A percentile compares a stretch with the other conserved stretches of the same genome.
Conservation (phyloP, 2,113 vertebrate genomes). For the Alces alces region DNA sequence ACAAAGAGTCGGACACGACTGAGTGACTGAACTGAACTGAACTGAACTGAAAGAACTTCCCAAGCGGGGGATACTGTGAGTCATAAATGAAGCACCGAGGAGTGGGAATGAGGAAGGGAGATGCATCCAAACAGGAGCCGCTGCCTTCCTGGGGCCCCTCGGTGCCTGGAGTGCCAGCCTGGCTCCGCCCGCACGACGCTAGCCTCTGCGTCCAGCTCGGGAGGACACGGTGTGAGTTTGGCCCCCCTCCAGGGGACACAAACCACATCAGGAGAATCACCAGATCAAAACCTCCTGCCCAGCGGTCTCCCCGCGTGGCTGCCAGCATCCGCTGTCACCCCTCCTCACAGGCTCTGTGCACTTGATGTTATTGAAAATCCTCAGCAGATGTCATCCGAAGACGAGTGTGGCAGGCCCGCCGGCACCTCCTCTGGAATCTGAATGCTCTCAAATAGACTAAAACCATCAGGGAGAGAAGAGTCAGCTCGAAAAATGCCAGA, state of each 20-base stretch:
- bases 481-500: slow-evolving; percentile 86
- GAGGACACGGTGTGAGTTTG: slow-evolving; percentile 86
- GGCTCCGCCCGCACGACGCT: accelerated
- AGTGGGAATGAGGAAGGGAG: neutral
- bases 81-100: neutral
- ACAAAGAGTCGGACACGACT: neutral
- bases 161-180: neutral
- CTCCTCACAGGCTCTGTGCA: slow-evolving; percentile 82
- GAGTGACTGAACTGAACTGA: neutral
- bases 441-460: slow-evolving; percentile 83
- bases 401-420: slow-evolving; percentile 87
- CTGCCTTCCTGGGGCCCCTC: neutral
- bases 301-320: slow-evolving; percentile 81
- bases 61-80: accelerated
- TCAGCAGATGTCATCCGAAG: slow-evolving; percentile 91
- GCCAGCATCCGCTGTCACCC: slow-evolving; percentile 84
- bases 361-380: slow-evolving; percentile 90
- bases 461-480: slow-evolving; percentile 82
- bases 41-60: neutral
- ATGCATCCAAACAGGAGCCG: accelerated
- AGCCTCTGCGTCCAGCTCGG: slow-evolving; percentile 81
- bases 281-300: slow-evolving; percentile 86
- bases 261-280: slow-evolving; percentile 88
- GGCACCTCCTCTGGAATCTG: slow-evolving; percentile 88
- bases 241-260: slow-evolving; percentile 86